phyloP scores from a whole-genome alignment of 2,113 vertebrate genomes.

The Otolemur garnettii region DNA sequence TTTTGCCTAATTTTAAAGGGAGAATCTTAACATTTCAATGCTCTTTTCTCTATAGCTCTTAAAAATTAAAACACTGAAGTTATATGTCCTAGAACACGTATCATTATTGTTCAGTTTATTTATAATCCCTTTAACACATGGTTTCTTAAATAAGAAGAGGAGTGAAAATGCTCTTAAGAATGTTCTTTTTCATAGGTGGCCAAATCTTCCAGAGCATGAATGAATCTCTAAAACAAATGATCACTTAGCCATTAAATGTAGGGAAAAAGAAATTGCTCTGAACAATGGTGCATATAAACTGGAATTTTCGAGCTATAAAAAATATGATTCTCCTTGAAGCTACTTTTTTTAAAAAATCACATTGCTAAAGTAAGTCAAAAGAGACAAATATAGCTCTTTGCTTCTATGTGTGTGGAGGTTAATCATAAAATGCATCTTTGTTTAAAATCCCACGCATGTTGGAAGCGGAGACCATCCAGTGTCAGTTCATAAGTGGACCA shows the following conservation, averaged over 20 bases:
- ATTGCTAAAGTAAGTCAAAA: conserved; percentile 71
- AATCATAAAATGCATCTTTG: conserved; percentile 80
- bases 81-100: conserved; percentile 18
- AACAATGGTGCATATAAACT: conserved; percentile 63
- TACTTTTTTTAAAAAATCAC: conserved; percentile 74
- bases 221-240: conserved; percentile 63
- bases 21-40: conserved; percentile 2
- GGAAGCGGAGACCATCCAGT: conserved; percentile 76
- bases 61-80: conserved; percentile 29
- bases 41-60: conserved; percentile 12
- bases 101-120: conserved; percentile 36
- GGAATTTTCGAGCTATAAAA: conserved; percentile 74
- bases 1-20: conserved; percentile 5
- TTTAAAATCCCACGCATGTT: conserved; percentile 83
- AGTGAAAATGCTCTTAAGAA: neutral
- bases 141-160: conserved; percentile 36
- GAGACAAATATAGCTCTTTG: conserved; percentile 78
- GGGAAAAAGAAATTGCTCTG: conserved; percentile 56
- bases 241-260: conserved; percentile 58
- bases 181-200: conserved; percentile 43
- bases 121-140: conserved; percentile 49
- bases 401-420: conserved; percentile 68
- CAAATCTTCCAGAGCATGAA: conserved; percentile 56
- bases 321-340: conserved; percentile 77
- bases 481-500: conserved; percentile 74